Percentiles rank a stretch among this genome's conserved stretches.
phyloP scores from a whole-genome alignment of 2,113 vertebrate genomes.

The Monarcha castaneiventris region DNA sequence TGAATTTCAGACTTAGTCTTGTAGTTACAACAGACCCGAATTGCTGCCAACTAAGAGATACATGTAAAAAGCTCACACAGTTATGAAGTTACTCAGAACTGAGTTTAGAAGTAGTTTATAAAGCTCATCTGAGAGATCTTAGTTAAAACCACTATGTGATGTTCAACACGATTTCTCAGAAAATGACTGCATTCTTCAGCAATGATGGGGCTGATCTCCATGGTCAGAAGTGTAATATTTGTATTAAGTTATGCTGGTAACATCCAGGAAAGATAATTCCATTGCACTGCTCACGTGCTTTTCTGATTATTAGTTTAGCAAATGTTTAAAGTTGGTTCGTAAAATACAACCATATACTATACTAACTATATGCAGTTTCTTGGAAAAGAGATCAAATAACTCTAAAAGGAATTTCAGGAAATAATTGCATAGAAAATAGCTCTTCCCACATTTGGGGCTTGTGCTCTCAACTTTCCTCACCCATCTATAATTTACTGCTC shows the following conservation, averaged over 20 bases:
- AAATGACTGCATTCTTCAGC: not conserved
- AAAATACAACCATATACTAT: not conserved
- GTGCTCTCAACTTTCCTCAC: not conserved
- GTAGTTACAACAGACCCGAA: not conserved
- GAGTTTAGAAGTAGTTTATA: not conserved
- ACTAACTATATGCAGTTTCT: not conserved
- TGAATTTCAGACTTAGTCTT: not conserved
- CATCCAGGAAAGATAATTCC: not conserved
- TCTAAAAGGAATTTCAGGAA: not conserved
- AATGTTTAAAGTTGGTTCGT: not conserved
- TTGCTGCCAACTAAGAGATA: not conserved
- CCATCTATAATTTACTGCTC: not conserved
- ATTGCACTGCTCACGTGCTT: not conserved
- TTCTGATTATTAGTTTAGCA: not conserved
- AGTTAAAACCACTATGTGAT: not conserved
- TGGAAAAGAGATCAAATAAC: not conserved
- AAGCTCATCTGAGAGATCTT: not conserved
- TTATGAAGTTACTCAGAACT: not conserved
- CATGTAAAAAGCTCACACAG: not conserved
- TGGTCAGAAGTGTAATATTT: not conserved
- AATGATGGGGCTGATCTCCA: not conserved
- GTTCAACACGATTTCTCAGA: not conserved
- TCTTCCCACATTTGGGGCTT: not conserved
- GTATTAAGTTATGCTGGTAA: not conserved
- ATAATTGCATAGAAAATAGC: not conserved